Percentiles rank a stretch among this genome's conserved stretches.
Evolutionary conservation across 1,140 invertebrate species (phyloP).

Genomic region (Ctenoplectra terminalis): DNA sequence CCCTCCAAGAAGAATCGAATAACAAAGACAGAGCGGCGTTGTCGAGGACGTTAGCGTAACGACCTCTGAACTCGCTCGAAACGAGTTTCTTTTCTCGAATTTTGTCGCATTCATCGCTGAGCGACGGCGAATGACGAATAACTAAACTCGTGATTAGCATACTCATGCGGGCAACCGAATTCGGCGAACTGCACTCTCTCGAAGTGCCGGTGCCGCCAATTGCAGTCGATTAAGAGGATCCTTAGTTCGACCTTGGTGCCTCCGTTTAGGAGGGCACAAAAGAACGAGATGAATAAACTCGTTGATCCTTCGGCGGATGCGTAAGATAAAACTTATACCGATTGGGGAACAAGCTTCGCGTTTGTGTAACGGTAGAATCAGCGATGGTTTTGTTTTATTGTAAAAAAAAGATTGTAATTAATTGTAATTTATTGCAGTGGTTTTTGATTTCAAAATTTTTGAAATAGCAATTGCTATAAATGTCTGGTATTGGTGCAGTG

Average conservation of each 20-base stretch:
- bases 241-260: constrained; percentile 52
- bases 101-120: constrained; percentile 19
- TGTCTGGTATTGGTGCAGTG: too few relatives aligned
- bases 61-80: constrained; percentile 56
- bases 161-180: constrained; percentile 65
- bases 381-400: too few relatives aligned
- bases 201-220: constrained; percentile 13
- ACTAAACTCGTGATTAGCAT: constrained; percentile 56
- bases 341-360: too few relatives aligned
- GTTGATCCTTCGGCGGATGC: constrained; percentile 16
- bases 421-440: too few relatives aligned
- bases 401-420: too few relatives aligned
- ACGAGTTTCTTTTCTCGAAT: constrained; percentile 57
- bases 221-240: constrained; percentile 52
- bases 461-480: too few relatives aligned
- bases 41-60: constrained; percentile 43
- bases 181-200: constrained; percentile 42
- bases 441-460: too few relatives aligned
- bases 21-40: constrained; percentile 30
- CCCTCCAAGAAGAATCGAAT: not conserved
- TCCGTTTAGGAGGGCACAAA: constrained; percentile 34
- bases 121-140: constrained; percentile 55
- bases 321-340: not conserved
- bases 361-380: not conserved
- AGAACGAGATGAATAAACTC: constrained; percentile 41